Evolutionary conservation across 2,797 vertebrate species (phyloP).

Genomic region (Calcarius lapponicus): DNA sequence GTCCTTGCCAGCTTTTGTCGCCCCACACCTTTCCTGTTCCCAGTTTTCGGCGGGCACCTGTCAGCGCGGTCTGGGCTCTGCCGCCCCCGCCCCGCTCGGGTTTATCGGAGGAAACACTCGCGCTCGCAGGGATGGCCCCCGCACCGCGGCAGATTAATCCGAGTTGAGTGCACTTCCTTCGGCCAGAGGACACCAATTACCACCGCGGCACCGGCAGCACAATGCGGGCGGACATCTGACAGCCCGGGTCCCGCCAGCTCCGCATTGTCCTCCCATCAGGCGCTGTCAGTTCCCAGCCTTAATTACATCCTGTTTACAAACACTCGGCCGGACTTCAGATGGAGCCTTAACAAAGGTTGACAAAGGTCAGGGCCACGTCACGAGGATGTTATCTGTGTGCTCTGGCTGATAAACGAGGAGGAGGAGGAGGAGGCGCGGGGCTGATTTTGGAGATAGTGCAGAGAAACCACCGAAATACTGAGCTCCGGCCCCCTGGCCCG

Average conservation of each 20-base stretch:
- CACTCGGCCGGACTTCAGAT: conserved; percentile 87
- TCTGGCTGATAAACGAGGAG: conserved; percentile 76
- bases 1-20: neutral
- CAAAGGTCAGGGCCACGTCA: conserved; percentile 88
- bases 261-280: conserved; percentile 88
- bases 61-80: conserved; percentile 73
- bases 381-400: conserved; percentile 85
- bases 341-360: conserved; percentile 85
- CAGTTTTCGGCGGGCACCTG: conserved; percentile 93
- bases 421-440: conserved; percentile 48
- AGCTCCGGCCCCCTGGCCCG: rapidly evolving
- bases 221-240: conserved; percentile 95
- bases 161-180: conserved; percentile 96
- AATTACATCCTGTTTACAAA: conserved; percentile 99
- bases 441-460: conserved; percentile 68
- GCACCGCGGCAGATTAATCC: conserved; percentile 96
- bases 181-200: conserved; percentile 98
- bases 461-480: rapidly evolving
- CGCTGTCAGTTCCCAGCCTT: conserved; percentile 89
- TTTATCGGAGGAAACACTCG: conserved; percentile 99
- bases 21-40: conserved; percentile 87
- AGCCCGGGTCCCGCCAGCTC: conserved; percentile 82
- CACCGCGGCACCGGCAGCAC: conserved; percentile 90
- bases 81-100: conserved; percentile 72
- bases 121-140: conserved; percentile 93